Conservation (phyloP, 53 echinoderm and acorn worm genomes). For the Patiria pectinifera region DNA sequence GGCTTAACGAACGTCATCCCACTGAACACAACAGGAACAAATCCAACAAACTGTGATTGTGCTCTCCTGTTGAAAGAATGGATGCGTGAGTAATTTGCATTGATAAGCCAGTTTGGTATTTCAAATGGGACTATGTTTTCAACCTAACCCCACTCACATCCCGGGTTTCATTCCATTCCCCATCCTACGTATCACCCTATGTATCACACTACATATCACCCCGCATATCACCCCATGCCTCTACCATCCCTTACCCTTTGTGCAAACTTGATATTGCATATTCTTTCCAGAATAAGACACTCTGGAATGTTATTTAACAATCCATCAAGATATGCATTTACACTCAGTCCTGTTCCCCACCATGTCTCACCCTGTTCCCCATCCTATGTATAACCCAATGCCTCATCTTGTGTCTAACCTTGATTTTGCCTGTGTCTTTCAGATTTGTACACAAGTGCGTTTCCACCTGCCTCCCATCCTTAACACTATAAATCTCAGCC, state of each 20-base stretch:
- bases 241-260: too few relatives aligned
- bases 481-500: too few relatives aligned
- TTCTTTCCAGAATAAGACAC: conserved; percentile 83
- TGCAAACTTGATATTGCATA: conserved; percentile 76
- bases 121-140: conserved; percentile 20
- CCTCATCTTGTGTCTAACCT: conserved; percentile 66
- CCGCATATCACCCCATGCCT: too few relatives aligned
- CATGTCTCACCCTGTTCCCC: background rate
- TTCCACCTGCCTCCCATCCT: too few relatives aligned
- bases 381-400: background rate
- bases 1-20: background rate
- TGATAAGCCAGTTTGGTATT: too few relatives aligned
- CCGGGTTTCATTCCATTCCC: background rate
- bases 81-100: too few relatives aligned
- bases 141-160: background rate
- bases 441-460: conserved; percentile 92
- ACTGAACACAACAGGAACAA: background rate
- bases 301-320: conserved; percentile 99
- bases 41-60: too few relatives aligned
- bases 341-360: background rate
- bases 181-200: too few relatives aligned
- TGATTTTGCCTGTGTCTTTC: conserved; percentile 87
- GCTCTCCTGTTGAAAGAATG: too few relatives aligned
- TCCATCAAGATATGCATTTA: conserved; percentile 83
- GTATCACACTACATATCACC: conserved; percentile 54